Percentiles rank a stretch among this genome's conserved stretches.
Conservation (phyloP, 2,888 invertebrate genomes). For the Cheilosia soror region DNA sequence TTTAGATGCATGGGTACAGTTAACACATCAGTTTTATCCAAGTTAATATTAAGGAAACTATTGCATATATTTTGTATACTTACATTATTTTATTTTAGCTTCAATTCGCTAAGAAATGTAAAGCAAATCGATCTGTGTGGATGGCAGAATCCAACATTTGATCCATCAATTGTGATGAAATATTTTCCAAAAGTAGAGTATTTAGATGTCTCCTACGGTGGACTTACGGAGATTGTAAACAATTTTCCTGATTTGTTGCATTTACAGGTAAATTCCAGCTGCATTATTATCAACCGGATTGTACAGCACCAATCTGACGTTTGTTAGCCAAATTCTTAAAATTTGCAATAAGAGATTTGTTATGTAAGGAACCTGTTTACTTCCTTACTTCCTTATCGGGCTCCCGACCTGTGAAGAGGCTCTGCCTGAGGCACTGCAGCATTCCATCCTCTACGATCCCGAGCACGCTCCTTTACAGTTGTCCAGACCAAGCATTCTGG, state of each 20-base stretch:
- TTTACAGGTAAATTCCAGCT: slow-evolving; percentile 78
- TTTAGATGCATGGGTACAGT: slow-evolving; percentile 42
- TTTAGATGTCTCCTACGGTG: slow-evolving; percentile 81
- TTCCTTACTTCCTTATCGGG: no score
- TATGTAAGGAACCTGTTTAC: no score
- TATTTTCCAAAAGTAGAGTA: slow-evolving; percentile 80
- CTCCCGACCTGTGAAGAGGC: no score
- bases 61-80: not conserved
- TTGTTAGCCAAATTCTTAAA: no score
- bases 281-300: no score
- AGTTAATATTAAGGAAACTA: slow-evolving; percentile 10
- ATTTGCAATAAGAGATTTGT: no score
- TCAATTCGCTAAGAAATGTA: slow-evolving; percentile 41
- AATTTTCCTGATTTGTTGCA: slow-evolving; percentile 81
- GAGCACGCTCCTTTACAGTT: no score
- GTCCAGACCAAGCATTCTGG: no score
- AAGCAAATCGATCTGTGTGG: slow-evolving; percentile 79
- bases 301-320: no score
- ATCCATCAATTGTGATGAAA: slow-evolving; percentile 79
- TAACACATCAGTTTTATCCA: slow-evolving; percentile 13
- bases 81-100: slow-evolving; percentile 2
- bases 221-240: slow-evolving; percentile 79
- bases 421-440: no score
- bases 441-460: no score
- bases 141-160: slow-evolving; percentile 80